These are phyloP conservation scores for Lapara coniferarum DNA, from an alignment of 2,888 invertebrate species.

Conservation along the genomic window DNA sequence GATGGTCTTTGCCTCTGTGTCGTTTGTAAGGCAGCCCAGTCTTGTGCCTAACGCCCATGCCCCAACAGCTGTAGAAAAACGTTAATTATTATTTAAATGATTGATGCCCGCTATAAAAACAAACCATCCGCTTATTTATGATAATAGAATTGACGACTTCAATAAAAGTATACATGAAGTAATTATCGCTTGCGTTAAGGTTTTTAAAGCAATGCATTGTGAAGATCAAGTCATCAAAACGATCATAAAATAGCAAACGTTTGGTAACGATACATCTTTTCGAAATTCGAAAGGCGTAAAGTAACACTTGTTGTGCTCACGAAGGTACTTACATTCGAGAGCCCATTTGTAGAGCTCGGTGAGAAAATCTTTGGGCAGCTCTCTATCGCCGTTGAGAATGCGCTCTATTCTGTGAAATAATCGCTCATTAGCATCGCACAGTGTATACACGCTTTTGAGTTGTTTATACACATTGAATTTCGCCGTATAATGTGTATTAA, in stretches of 20 bases:
- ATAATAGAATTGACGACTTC: neutral
- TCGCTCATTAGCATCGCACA: constrained; percentile 40
- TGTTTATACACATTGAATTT: constrained; percentile 30
- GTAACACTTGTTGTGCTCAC: constrained; percentile 33
- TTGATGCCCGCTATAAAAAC: neutral
- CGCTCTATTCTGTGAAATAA: constrained; percentile 84
- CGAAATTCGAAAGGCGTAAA: constrained; percentile 11
- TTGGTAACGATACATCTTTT: neutral
- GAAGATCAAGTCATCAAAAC: too few relatives aligned
- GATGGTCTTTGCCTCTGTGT: constrained; percentile 89
- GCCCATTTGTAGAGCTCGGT: constrained; percentile 92
- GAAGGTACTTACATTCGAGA: constrained; percentile 88
- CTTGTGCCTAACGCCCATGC: constrained; percentile 92
- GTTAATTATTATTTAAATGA: constrained; percentile 22
- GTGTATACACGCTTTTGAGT: constrained; percentile 32
- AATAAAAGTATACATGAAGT: too few relatives aligned
- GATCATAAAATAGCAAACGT: too few relatives aligned
- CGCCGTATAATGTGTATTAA: constrained; percentile 11
- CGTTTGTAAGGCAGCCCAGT: constrained; percentile 88
- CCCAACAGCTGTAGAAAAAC: constrained; percentile 86
- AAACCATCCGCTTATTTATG: neutral
- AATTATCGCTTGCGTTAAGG: too few relatives aligned
- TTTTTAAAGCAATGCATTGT: too few relatives aligned
- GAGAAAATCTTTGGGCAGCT: constrained; percentile 87
- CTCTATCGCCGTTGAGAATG: constrained; percentile 82